Conservation (phyloP, 2,797 vertebrate genomes). For the Melanogrammus aeglefinus region DNA sequence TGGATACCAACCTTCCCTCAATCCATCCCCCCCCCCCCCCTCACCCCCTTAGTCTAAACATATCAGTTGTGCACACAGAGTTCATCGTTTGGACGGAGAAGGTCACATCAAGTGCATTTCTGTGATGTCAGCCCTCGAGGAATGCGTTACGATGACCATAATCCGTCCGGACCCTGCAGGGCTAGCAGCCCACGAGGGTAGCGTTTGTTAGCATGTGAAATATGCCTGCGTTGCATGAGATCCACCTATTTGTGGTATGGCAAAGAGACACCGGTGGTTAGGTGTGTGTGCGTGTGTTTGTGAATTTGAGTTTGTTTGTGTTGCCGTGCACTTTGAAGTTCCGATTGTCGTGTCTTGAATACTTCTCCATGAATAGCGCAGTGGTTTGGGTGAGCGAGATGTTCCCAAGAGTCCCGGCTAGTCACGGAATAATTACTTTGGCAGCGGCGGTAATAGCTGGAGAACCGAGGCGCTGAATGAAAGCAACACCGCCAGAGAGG, state of each 20-base stretch:
- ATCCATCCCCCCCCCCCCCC: too few relatives aligned
- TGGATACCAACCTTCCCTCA: conserved; percentile 53
- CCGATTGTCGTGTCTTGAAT: conserved; percentile 63
- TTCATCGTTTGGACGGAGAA: conserved; percentile 61
- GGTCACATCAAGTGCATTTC: conserved; percentile 59
- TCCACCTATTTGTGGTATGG: conserved; percentile 27
- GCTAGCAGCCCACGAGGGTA: conserved; percentile 42
- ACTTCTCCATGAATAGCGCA: conserved; percentile 47
- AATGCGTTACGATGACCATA: conserved; percentile 72
- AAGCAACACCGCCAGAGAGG: conserved; percentile 3
- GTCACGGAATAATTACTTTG: conserved; percentile 44
- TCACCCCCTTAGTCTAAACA: conserved; percentile 43
- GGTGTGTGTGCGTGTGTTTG: conserved; percentile 38
- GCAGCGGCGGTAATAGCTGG: conserved; percentile 11
- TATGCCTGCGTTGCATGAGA: conserved; percentile 40
- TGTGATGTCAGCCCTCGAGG: conserved; percentile 68
- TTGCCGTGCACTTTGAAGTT: conserved; percentile 48
- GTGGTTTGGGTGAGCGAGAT: conserved; percentile 45
- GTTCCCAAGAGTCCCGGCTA: conserved; percentile 31
- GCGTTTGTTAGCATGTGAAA: conserved; percentile 68
- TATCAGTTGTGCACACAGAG: conserved; percentile 49
- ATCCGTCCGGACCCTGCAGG: conserved; percentile 35
- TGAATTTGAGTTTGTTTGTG: too few relatives aligned
- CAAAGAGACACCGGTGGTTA: conserved; percentile 32
- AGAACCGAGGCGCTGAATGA: neutral